Conservation (phyloP, 2,797 vertebrate species). For the Tragopan temminckii region DNA sequence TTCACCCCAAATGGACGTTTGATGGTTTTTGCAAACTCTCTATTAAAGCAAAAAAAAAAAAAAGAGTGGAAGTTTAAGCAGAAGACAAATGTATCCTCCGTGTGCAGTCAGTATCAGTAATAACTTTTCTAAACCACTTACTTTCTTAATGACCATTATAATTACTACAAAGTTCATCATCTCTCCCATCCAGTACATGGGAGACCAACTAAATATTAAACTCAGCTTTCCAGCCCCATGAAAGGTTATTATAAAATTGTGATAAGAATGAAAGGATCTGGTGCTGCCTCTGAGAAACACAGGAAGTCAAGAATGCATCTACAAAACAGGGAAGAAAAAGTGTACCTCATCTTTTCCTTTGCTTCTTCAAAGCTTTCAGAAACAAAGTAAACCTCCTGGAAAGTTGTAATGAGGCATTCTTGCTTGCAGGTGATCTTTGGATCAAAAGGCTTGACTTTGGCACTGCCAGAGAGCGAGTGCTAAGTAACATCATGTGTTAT, state of each 20-base stretch:
- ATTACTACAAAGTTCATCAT: not conserved
- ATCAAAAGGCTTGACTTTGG: conserved; percentile 92
- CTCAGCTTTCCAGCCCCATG: not conserved
- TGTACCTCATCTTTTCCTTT: conserved; percentile 95
- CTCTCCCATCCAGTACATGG: not conserved
- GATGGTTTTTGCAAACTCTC: conserved; percentile 98
- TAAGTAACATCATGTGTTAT: conserved; percentile 7
- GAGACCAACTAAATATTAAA: not conserved
- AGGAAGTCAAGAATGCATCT: not conserved
- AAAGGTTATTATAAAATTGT: not conserved
- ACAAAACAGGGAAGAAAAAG: not conserved
- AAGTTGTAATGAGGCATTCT: conserved; percentile 96
- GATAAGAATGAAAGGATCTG: not conserved
- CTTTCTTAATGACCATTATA: not conserved
- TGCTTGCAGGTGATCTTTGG: conserved; percentile 92
- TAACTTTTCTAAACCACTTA: not conserved
- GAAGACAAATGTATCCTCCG: not conserved
- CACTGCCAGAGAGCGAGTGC: conserved; percentile 91
- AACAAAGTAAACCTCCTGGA: conserved; percentile 95
- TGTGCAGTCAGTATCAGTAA: not conserved
- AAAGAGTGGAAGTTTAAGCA: not conserved
- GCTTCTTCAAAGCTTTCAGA: conserved; percentile 97
- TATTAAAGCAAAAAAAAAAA: conserved; percentile 67
- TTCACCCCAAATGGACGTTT: conserved; percentile 94
- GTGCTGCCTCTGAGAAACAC: not conserved